These are phyloP conservation scores for Prenolepis imparis DNA, from an alignment of 2,888 invertebrate species.

Conservation along the genomic window DNA sequence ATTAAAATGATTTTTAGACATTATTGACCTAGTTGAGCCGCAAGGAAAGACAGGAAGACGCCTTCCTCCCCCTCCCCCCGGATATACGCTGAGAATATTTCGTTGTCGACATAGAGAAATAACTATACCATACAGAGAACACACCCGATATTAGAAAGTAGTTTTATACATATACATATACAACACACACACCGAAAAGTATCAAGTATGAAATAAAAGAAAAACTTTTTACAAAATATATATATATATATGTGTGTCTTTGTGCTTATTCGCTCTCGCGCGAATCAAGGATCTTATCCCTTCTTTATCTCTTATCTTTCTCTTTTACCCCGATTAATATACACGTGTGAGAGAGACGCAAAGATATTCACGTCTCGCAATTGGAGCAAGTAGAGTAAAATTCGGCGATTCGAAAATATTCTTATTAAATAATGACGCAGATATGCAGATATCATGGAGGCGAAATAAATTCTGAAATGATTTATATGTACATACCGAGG, in stretches of 20 bases:
- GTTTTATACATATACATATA: slow-evolving; percentile 80
- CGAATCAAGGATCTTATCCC: too few species aligned
- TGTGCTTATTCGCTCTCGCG: background rate
- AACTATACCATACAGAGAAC: slow-evolving; percentile 70
- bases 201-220: slow-evolving; percentile 81
- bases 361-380: too few species aligned
- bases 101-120: slow-evolving; percentile 75
- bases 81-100: slow-evolving; percentile 64
- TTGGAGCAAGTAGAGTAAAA: too few species aligned
- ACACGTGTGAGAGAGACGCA: too few species aligned
- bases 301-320: too few species aligned
- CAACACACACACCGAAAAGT: slow-evolving; percentile 73
- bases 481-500: background rate
- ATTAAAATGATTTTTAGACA: slow-evolving; percentile 19
- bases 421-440: too few species aligned
- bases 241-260: too few species aligned
- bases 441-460: too few species aligned
- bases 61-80: background rate
- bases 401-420: too few species aligned
- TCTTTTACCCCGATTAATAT: too few species aligned
- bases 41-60: slow-evolving; percentile 54
- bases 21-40: slow-evolving; percentile 59
- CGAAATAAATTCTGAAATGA: background rate
- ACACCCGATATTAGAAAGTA: slow-evolving; percentile 77
- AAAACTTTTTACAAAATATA: slow-evolving; percentile 79